A percentile compares a stretch with the other conserved stretches of the same genome.
phyloP scores from a whole-genome alignment of 2,113 vertebrate species.

The Sylvilagus bachmani region DNA sequence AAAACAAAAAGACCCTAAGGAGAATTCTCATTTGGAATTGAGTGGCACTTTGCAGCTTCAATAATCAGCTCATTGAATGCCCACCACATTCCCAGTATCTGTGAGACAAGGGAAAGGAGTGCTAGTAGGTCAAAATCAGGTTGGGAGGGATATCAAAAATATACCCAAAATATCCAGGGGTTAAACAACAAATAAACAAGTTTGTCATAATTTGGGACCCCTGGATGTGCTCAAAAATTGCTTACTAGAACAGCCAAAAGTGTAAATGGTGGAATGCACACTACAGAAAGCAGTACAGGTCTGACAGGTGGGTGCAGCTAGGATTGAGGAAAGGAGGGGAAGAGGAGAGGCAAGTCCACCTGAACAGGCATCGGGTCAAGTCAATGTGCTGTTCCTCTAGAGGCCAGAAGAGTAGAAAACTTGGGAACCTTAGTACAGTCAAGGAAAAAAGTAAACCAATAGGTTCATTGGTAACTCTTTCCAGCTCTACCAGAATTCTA shows the following conservation, averaged over 20 bases:
- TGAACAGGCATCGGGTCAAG: not conserved
- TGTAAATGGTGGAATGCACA: not conserved
- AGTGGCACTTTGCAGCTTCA: not conserved
- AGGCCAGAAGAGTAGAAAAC: not conserved
- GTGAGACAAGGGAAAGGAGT: not conserved
- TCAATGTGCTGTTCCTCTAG: not conserved
- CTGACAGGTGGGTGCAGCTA: not conserved
- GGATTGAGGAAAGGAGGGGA: not conserved
- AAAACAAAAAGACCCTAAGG: not conserved
- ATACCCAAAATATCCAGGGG: not conserved
- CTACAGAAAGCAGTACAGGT: not conserved
- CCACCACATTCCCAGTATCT: not conserved
- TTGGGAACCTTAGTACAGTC: not conserved
- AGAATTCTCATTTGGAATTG: not conserved
- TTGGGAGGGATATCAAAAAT: not conserved
- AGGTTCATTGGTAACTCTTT: not conserved
- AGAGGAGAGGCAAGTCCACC: not conserved
- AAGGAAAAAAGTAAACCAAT: not conserved
- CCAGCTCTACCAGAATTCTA: not conserved
- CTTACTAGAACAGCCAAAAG: not conserved
- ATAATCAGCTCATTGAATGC: not conserved
- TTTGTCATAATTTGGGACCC: not conserved
- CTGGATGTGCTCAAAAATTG: not conserved
- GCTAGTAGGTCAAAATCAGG: not conserved
- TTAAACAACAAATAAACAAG: slow-evolving; percentile 18